These are phyloP conservation scores for Hydriomena furcata DNA, from an alignment of 2,888 invertebrate species.

Conservation along the genomic window DNA sequence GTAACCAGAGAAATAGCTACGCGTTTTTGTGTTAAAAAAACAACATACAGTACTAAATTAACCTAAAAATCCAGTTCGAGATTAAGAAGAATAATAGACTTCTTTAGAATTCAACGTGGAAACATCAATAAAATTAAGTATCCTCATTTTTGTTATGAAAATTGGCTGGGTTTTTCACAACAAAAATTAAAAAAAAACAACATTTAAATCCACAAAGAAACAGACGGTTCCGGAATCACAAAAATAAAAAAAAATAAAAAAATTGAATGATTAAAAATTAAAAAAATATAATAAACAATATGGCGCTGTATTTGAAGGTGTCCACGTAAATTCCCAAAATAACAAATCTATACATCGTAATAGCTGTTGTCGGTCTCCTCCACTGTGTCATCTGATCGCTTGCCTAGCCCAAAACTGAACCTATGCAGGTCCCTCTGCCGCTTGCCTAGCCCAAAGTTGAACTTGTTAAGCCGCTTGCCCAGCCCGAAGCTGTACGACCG, in stretches of 20 bases:
- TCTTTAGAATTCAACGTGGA: conserved; percentile 28
- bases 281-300: too few relatives aligned
- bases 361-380: conserved; percentile 63
- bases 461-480: conserved; percentile 79
- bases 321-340: conserved; percentile 48
- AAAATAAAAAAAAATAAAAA: conserved; percentile 35
- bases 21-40: too few relatives aligned
- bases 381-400: conserved; percentile 65
- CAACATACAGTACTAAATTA: conserved; percentile 8
- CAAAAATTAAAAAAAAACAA: conserved; percentile 38
- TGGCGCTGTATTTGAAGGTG: conserved; percentile 7
- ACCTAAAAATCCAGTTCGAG: conserved; percentile 53
- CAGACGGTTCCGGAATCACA: too few relatives aligned
- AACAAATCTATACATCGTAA: conserved; percentile 59
- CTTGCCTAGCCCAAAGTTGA: conserved; percentile 84
- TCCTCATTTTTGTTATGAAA: conserved; percentile 56
- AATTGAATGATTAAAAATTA: background rate
- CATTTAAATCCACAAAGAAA: conserved; percentile 15
- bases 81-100: conserved; percentile 36
- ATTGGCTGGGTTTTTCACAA: conserved; percentile 69
- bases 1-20: too few relatives aligned
- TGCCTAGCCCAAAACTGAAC: conserved; percentile 84
- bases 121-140: conserved; percentile 36
- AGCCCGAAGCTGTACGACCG: conserved; percentile 81
- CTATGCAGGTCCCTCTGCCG: conserved; percentile 77